phyloP scores from a whole-genome alignment of 2,113 vertebrate genomes.

The Caretta caretta region DNA sequence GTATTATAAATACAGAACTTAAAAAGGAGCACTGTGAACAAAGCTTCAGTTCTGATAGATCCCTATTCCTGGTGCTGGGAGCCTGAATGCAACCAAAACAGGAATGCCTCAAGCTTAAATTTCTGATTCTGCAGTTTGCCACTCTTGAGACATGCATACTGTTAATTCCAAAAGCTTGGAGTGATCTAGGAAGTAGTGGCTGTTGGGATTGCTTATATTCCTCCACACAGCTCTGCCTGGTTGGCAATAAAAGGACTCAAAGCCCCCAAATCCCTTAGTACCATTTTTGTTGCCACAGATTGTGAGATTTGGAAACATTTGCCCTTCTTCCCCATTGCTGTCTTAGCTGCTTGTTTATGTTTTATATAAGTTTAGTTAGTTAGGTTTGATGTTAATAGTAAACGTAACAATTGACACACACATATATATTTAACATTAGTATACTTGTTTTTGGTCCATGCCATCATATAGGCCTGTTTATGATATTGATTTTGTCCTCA shows the following conservation, averaged over 20 bases:
- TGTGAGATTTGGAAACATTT: not conserved
- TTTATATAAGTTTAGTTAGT: not conserved
- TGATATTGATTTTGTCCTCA: not conserved
- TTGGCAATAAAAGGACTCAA: not conserved
- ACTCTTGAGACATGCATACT: not conserved
- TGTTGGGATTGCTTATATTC: not conserved
- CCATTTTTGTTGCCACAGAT: not conserved
- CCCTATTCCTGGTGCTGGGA: fast-evolving
- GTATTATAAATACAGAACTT: not conserved
- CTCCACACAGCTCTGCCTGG: not conserved
- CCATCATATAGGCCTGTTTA: not conserved
- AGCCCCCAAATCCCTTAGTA: not conserved
- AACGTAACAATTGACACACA: not conserved
- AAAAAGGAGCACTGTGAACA: not conserved
- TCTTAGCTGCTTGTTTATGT: not conserved
- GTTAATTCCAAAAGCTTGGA: fast-evolving
- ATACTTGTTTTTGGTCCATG: not conserved
- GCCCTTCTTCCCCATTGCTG: not conserved
- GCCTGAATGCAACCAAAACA: not conserved
- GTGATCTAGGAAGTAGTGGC: not conserved
- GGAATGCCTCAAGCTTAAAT: not conserved
- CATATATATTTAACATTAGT: not conserved
- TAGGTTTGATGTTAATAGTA: not conserved
- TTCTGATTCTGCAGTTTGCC: not conserved
- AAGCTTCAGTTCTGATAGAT: not conserved